Evolutionary conservation across 1,140 invertebrate genomes (phyloP).

Genomic region (Diploscapter pachys): DNA sequence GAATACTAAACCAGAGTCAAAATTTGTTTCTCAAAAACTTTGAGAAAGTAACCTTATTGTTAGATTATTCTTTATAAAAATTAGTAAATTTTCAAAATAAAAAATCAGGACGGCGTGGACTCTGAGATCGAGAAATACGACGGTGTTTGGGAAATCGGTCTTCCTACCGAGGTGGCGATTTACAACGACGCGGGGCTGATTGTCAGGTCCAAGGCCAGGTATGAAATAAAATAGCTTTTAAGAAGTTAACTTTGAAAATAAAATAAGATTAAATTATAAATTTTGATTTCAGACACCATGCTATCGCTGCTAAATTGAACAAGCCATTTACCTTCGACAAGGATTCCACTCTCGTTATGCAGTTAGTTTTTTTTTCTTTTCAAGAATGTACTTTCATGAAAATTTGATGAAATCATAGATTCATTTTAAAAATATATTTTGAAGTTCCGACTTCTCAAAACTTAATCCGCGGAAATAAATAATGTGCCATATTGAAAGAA

Average conservation of each 20-base stretch:
- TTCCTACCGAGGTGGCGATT: conserved; percentile 72
- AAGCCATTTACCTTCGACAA: conserved; percentile 80
- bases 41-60: too few species aligned
- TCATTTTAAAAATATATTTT: background rate
- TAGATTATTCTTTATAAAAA: too few species aligned
- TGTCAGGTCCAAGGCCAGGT: conserved; percentile 79
- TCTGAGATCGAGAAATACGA: conserved; percentile 88
- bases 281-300: conserved; percentile 62
- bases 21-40: too few species aligned
- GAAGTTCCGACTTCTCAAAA: too few species aligned
- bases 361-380: conserved; percentile 69
- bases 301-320: conserved; percentile 77
- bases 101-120: conserved; percentile 72
- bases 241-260: background rate
- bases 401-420: background rate
- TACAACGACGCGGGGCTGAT: conserved; percentile 82
- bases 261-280: background rate
- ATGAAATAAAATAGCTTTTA: background rate
- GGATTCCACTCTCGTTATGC: conserved; percentile 80
- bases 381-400: background rate
- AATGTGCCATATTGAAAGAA: too few species aligned
- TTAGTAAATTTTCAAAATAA: too few species aligned
- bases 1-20: too few species aligned
- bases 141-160: conserved; percentile 78
- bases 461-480: too few species aligned